phyloP scores from a whole-genome alignment of 2,888 invertebrate species.

The Sphaerophoria rueppellii region DNA sequence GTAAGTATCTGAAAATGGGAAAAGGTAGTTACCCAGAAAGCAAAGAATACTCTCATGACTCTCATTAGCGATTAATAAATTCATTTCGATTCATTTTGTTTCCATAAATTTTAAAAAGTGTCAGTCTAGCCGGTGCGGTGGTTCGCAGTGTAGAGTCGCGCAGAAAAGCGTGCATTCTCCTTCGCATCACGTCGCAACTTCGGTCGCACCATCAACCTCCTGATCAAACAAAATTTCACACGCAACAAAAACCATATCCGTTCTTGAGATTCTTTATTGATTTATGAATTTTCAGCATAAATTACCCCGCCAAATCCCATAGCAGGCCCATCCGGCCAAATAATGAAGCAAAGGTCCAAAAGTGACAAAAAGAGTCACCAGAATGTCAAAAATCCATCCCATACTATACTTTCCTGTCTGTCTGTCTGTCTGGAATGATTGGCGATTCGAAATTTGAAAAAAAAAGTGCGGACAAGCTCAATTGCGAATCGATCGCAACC shows the following conservation, averaged over 20 bases:
- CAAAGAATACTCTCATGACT: constrained; percentile 29
- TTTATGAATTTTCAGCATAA: constrained; percentile 70
- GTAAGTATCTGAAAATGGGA: background rate
- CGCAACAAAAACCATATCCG: constrained; percentile 64
- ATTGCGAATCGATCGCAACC: background rate
- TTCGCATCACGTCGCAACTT: background rate
- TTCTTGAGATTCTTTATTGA: constrained; percentile 64
- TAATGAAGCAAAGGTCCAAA: constrained; percentile 46
- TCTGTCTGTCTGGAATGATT: constrained; percentile 35
- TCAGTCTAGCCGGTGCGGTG: constrained; percentile 58
- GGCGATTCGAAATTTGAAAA: constrained; percentile 29
- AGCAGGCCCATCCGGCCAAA: constrained; percentile 1
- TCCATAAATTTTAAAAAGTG: constrained; percentile 73
- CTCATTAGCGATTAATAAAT: constrained; percentile 74
- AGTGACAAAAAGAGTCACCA: constrained; percentile 72
- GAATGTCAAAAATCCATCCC: constrained; percentile 61
- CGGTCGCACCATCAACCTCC: background rate
- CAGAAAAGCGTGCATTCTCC: constrained; percentile 41
- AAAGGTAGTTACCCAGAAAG: background rate
- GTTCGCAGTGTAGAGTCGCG: constrained; percentile 33
- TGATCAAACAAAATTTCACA: constrained; percentile 56
- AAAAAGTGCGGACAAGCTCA: constrained; percentile 24
- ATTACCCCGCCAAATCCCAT: constrained; percentile 53
- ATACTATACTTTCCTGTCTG: constrained; percentile 34
- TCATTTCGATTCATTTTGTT: constrained; percentile 71